Base-by-base conservation (phyloP, 2,888 invertebrate genomes). In the Drosophila aldrichi region DNA sequence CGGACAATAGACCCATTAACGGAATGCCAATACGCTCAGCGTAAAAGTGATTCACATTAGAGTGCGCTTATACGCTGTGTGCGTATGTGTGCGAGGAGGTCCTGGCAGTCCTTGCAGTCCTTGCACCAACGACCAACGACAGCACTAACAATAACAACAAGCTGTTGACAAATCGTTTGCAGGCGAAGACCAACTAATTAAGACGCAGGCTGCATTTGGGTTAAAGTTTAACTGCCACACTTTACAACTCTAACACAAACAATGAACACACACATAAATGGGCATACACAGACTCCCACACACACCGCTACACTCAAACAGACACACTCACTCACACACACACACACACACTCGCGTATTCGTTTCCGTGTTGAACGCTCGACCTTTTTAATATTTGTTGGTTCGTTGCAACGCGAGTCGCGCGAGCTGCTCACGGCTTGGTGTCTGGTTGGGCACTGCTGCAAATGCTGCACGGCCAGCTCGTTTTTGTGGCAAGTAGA, bases 381-480 rank as follows among this genome's bases (percentile, higher is more conserved):
- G 68, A 70, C 74, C 74, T 68, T 46, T 62, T 62, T 64, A 20
- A 18, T 20, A 29, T 20, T 60, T 52, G 46, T 74, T 38, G 51
- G 55, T 67, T 59, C 18, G 56, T 66, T 58, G 71, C 70, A 69
- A 65, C 52, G 60, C 43, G 61, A 69, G 70, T 65, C 69, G 54
- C 77, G 72, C 71, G 78, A 67, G 66, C 60, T 86, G 77, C 81
- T 64, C 70, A 86, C 90, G 83, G 70, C 73, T 77, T 75, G 83
- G 83, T 76, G 90, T 77, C 87, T 83, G 69, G 81, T 77, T 81
- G 76, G 79, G 76, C 81, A 88, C 87, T 88, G 90, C 77, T 76
- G 74, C 68, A 77, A 78, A 62, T 75, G 87, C 72, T 79, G 74
- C 78, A 81, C 55, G 68, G 74, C 41, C 74, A 81, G 74, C 71